phyloP scores from a whole-genome alignment of 2,113 vertebrate genomes.

The Tragelaphus scriptus region DNA sequence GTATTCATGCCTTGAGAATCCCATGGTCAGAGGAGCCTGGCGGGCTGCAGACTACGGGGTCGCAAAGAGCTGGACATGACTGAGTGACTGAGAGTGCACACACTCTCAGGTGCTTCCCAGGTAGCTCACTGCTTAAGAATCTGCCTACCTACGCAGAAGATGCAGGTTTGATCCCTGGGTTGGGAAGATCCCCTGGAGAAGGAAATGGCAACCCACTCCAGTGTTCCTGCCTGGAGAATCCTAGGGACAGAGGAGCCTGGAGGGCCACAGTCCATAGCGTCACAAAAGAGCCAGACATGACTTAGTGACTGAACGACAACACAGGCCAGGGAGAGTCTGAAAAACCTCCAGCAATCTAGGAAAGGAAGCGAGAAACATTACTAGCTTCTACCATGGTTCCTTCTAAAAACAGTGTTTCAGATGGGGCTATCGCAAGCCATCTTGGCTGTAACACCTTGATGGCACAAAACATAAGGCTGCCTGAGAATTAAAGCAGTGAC shows the following conservation, averaged over 20 bases:
- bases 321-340: background rate
- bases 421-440: background rate
- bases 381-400: background rate
- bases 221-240: background rate
- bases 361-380: background rate
- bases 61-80: background rate
- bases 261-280: accelerated
- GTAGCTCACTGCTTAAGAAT: background rate
- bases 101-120: background rate
- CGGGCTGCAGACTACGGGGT: accelerated
- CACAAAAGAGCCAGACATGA: background rate
- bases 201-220: background rate
- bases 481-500: background rate
- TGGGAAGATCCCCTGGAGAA: background rate
- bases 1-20: background rate
- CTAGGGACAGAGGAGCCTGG: background rate
- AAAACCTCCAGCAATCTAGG: background rate
- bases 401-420: background rate
- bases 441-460: accelerated
- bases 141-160: background rate
- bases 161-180: background rate
- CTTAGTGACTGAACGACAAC: background rate
- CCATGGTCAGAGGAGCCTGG: background rate
- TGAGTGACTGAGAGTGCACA: background rate
- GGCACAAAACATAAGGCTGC: background rate